Evolutionary conservation across 2,888 invertebrate genomes (phyloP).

Genomic region (Patella caerulea): DNA sequence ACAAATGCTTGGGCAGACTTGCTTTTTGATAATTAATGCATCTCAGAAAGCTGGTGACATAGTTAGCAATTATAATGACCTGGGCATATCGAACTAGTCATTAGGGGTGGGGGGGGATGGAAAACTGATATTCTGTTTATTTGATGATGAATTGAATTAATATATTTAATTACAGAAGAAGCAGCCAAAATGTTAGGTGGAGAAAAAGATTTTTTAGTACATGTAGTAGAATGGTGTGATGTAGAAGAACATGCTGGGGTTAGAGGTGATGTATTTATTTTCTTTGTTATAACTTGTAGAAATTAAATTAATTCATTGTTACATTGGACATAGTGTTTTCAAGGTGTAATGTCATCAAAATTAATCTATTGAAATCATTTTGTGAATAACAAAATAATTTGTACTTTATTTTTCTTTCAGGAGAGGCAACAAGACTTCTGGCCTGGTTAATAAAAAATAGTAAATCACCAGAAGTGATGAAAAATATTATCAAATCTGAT

Average conservation of each 20-base stretch:
- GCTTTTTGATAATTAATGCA: too few species aligned
- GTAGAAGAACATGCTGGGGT: conserved; percentile 87
- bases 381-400: background rate
- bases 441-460: conserved; percentile 82
- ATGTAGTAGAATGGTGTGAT: conserved; percentile 83
- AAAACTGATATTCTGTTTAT: background rate
- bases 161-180: conserved; percentile 74
- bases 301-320: too few species aligned
- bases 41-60: background rate
- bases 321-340: too few species aligned
- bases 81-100: background rate
- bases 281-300: too few species aligned
- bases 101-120: too few species aligned
- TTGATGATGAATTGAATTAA: too few species aligned
- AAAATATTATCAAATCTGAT: conserved; percentile 75
- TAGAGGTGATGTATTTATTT: conserved; percentile 74
- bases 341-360: background rate
- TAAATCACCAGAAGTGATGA: conserved; percentile 71
- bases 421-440: conserved; percentile 70
- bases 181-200: conserved; percentile 80
- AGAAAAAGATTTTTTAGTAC: conserved; percentile 78
- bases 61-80: background rate
- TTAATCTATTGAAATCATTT: background rate
- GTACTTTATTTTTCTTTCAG: conserved; percentile 43
- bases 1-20: too few species aligned